phyloP scores from a whole-genome alignment of 2,113 vertebrate species.

The Urocolius indicus region DNA sequence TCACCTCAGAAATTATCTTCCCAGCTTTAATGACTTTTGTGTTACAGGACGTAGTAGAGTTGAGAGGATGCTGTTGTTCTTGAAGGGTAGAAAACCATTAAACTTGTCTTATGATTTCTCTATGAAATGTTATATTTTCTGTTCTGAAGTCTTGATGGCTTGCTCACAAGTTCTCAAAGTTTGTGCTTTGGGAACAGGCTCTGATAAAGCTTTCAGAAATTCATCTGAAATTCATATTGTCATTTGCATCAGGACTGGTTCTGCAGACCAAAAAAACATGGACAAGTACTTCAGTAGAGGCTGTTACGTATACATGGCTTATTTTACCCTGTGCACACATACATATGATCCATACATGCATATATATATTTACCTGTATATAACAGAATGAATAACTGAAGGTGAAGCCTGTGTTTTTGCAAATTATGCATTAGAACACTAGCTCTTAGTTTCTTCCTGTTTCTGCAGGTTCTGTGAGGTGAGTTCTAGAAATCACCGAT shows the following conservation, averaged over 20 bases:
- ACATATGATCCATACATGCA: fast-evolving
- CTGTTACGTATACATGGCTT: background rate
- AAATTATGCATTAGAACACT: background rate
- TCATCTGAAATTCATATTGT: background rate
- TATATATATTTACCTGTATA: fast-evolving
- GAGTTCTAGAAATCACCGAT: background rate
- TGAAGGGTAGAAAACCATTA: background rate
- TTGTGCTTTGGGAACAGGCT: background rate
- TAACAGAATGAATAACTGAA: background rate
- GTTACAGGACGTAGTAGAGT: background rate
- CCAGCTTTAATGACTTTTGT: background rate
- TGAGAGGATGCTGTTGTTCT: background rate
- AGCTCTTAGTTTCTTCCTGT: background rate
- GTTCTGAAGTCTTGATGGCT: background rate
- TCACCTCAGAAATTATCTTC: background rate
- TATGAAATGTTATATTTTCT: background rate
- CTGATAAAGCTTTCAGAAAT: background rate
- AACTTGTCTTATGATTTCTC: background rate
- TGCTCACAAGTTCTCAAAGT: background rate
- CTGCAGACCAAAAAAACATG: background rate
- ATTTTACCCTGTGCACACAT: background rate
- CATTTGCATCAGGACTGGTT: background rate
- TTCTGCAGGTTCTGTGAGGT: background rate
- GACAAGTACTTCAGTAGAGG: background rate
- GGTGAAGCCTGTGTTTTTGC: background rate